Base-by-base conservation (phyloP, 1,140 invertebrate genomes). In the Cecropterus lyciades region DNA sequence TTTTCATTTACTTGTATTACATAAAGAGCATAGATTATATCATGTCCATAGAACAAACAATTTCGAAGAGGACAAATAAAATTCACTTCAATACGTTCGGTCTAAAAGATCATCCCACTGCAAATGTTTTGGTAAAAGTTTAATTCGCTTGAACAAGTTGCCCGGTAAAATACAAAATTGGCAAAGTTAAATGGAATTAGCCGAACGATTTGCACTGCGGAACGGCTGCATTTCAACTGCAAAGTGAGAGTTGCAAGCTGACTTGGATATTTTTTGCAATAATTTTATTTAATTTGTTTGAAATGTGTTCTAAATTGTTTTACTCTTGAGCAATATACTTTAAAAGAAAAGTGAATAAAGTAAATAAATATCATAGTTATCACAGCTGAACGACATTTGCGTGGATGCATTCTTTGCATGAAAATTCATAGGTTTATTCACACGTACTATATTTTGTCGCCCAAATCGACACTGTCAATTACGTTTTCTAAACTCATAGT, bases 101-200 rank as follows among this genome's bases (percentile, higher is more conserved):
- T 43, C 40, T 1, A 14, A 43, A 43, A 43, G 40, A 43, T 43
- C 40, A 37, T 37, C 33, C 33, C 11, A 14, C 40, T 14, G 40
- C 40, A 43, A 43, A 43, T 43, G 40, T 43, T 49, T 43, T 10
- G 24, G 20, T 45, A n/a, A 40, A n/a, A 57, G 55, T 43, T 40
- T 57, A 57, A 57, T 57, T 45, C 13, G 20, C 40, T 11, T 16
- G 20, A 43, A 43, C 40, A 57, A 57, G 17, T 45, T 27, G 42
- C 17, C 17, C 17, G 40, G 53, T 56, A 56, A 42, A 57, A 45
- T 13, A 46, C 56, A 59, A 46, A 59, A 59, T 59, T 59, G 56
- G 56, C 16, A 59, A 59, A 59, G 56, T 59, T 59, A 59, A 59
- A 59, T 59, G 24, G 56, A 59, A 59, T 59, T 59, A 59, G 45